These are phyloP conservation scores for Meiosimyza decipiens DNA, from an alignment of 2,888 invertebrate genomes.

Conservation along the genomic window DNA sequence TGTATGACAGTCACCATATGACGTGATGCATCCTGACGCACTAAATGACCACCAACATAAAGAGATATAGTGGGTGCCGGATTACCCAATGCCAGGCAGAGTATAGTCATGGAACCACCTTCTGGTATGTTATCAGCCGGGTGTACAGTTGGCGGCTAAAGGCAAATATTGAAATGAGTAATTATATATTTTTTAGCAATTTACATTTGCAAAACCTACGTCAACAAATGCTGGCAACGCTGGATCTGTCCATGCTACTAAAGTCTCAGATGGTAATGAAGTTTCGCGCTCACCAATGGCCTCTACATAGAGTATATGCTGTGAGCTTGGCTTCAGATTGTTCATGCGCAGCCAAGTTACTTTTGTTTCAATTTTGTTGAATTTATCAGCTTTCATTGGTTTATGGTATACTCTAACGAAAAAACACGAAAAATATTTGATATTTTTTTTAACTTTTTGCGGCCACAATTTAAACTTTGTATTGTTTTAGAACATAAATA, in stretches of 20 bases:
- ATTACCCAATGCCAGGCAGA: slow-evolving; percentile 86
- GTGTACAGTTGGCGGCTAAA: slow-evolving; percentile 83
- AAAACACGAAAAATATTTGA: neutral
- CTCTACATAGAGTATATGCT: slow-evolving; percentile 82
- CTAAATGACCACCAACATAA: slow-evolving; percentile 78
- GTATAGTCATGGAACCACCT: slow-evolving; percentile 86
- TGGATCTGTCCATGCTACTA: slow-evolving; percentile 89
- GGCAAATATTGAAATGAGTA: neutral
- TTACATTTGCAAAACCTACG: slow-evolving; percentile 67
- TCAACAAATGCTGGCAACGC: slow-evolving; percentile 88
- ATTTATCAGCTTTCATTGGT: slow-evolving; percentile 72
- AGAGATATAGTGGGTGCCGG: slow-evolving; percentile 87
- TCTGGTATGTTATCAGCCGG: slow-evolving; percentile 85
- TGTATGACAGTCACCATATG: slow-evolving; percentile 90
- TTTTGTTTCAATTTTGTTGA: slow-evolving; percentile 73
- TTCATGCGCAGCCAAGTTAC: slow-evolving; percentile 79
- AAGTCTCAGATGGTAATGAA: slow-evolving; percentile 82
- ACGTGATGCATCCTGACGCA: slow-evolving; percentile 83
- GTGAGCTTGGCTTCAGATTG: slow-evolving; percentile 81
- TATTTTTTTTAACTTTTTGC: too few relatives aligned
- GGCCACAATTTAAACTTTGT: neutral
- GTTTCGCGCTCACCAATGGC: slow-evolving; percentile 77
- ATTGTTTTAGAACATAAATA: too few relatives aligned
- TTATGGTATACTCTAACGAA: slow-evolving; percentile 75
- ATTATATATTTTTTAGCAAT: neutral